Base-by-base conservation (phyloP, 2,888 invertebrate species). In the Bruchidius siliquastri region DNA sequence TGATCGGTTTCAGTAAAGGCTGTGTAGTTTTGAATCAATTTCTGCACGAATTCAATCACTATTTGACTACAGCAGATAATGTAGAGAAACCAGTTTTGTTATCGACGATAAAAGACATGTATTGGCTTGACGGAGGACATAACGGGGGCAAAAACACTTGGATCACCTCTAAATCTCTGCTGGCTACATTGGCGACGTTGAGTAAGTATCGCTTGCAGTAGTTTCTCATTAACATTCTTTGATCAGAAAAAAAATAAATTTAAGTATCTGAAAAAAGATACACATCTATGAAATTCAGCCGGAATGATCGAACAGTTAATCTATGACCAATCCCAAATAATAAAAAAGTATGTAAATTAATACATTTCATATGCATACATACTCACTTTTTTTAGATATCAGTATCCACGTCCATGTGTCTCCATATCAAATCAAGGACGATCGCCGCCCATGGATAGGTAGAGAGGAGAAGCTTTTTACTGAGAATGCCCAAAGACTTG, bases 1-100 rank as follows among this genome's bases (percentile, higher is more conserved):
- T 82, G 8, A 89, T 96, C 75, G 97, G 95, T 0, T 97, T 97
- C 87, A 96, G 96, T 87, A 97, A 97, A 88, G 97, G 97, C 74
- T 96, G 96, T 86, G 94, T 96, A 74, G 96, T 96, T 75, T 90
- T 97, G 81, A 97, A 97, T 89, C 96, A 97, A 89, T 89, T 96
- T 79, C 89, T 96, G 72, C 92, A 94, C 84, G 96, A 96, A 88
- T 92, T 96, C 86, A 92, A 94, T 84, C 91, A 93, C 86, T 88
- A 92, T 87, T 91, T 91, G 0, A 85, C 91, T 68, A 90, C 91
- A 72, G 90, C 91, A 0, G 89, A 90, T 67, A 89, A 90, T 69
- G 87, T 88, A 76, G 89, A 90, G 71, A 89, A 91, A 87, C 89
- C 89, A 84, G 88, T 82, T 76, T 88, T 94, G 78, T 89, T 93